These are phyloP conservation scores for Sitophilus oryzae DNA, from an alignment of 1,140 invertebrate species.

Conservation along the genomic window DNA sequence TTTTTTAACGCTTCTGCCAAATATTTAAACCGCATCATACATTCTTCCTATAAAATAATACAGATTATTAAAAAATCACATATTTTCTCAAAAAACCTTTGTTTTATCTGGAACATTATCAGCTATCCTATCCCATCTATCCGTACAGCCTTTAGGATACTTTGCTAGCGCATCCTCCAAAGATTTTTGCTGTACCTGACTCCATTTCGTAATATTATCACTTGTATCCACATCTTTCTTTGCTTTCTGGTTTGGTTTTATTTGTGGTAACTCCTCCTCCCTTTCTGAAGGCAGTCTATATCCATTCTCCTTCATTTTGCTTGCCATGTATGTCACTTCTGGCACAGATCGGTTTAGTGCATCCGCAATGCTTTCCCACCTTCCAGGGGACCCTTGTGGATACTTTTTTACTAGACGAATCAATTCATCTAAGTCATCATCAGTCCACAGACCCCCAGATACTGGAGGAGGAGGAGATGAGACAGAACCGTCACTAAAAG, in stretches of 20 bases:
- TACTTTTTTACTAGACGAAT: slow-evolving; percentile 82
- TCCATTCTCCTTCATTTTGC: slow-evolving; percentile 68
- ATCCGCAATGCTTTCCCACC: slow-evolving; percentile 84
- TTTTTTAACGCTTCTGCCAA: slow-evolving; percentile 82
- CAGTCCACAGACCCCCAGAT: slow-evolving; percentile 80
- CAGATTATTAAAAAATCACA: too few species aligned
- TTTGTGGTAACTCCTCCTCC: slow-evolving; percentile 42
- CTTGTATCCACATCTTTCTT: slow-evolving; percentile 48
- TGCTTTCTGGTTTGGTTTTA: slow-evolving; percentile 54
- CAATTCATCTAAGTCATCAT: slow-evolving; percentile 82
- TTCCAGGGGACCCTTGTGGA: slow-evolving; percentile 71
- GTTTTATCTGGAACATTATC: slow-evolving; percentile 81
- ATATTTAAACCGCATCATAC: slow-evolving; percentile 82
- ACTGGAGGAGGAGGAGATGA: slow-evolving; percentile 37
- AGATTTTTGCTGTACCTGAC: slow-evolving; percentile 80
- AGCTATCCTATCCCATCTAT: slow-evolving; percentile 91
- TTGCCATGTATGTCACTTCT: slow-evolving; percentile 77
- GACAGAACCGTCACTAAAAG: slow-evolving; percentile 4
- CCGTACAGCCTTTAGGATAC: slow-evolving; percentile 75
- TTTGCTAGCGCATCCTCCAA: slow-evolving; percentile 80
- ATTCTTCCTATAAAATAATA: slow-evolving; percentile 81
- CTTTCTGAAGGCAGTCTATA: slow-evolving; percentile 53
- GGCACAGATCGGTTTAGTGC: slow-evolving; percentile 60
- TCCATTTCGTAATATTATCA: slow-evolving; percentile 59
- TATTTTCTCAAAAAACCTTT: too few species aligned